Evolutionary conservation across 2,888 invertebrate genomes (phyloP).

Genomic region (Desoria tigrina): DNA sequence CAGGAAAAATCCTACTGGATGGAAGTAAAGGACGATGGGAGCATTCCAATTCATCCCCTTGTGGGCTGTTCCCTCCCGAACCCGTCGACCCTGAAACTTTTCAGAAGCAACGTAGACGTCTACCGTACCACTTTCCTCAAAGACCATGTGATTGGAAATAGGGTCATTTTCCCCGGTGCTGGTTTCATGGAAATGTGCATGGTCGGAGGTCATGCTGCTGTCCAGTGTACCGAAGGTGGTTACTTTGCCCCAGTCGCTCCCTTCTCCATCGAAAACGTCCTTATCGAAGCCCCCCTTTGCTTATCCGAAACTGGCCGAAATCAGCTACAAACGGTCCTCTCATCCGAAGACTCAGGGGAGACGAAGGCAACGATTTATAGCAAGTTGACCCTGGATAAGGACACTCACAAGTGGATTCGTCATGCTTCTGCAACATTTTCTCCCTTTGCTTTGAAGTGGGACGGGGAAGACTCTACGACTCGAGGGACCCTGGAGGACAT

Average conservation of each 20-base stretch:
- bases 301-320: constrained; percentile 9
- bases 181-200: constrained; percentile 32
- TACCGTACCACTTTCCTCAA: neutral
- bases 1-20: constrained; percentile 23
- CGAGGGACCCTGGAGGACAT: neutral
- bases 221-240: constrained; percentile 19
- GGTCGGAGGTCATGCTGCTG: constrained; percentile 20
- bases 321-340: constrained; percentile 17
- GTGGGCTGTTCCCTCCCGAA: constrained; percentile 22
- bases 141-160: constrained; percentile 32
- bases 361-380: constrained; percentile 11
- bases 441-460: constrained; percentile 4
- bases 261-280: constrained; percentile 17
- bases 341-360: neutral
- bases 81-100: constrained; percentile 6
- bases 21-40: neutral
- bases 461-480: neutral
- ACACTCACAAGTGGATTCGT: constrained; percentile 6
- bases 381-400: constrained; percentile 5
- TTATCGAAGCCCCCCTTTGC: constrained; percentile 23
- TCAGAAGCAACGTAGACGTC: constrained; percentile 23
- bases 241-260: constrained; percentile 17
- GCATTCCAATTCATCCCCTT: constrained; percentile 29
- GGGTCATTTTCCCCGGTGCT: constrained; percentile 29
- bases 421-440: constrained; percentile 15